Base-by-base conservation (phyloP, 2,888 invertebrate genomes). In the Plebejus melissa region DNA sequence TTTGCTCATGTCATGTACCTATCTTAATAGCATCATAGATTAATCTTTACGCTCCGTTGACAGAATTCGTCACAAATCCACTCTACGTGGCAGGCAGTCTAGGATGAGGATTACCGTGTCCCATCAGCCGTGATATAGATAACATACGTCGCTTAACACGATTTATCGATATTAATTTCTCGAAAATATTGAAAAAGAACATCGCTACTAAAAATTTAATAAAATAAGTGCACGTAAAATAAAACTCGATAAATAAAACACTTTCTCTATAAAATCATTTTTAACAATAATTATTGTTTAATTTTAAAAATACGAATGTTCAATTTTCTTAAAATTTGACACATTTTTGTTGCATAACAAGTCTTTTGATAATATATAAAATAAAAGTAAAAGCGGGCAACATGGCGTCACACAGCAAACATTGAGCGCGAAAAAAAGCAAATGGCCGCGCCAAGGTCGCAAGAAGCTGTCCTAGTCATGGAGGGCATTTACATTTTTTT, bases 391-490 rank as follows among this genome's bases (percentile, higher is more conserved):
- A 84, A 88, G 83, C 84, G 84, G 89, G 87, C 87, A 87, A 84
- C 86, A 85, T 84, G 88, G 87, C 88, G 86, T 86, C 87, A 85
- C 86, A 88, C 86, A 89, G 91, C 92, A 87, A 91, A 91, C 93
- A 92, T 90, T 91, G 91, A 90, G 89, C 85, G 88, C 90, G 90
- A 91, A 91, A 85, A 82, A 90, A 90, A 90, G 87, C 88, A 89
- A 89, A 92, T 90, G 91, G 91, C 90, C 88, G 88, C 84, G 79
- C 83, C 92, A 93, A 93, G 93, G 93, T 91, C 93, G 83, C 85
- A 86, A 89, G 90, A 91, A 90, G 92, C 90, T 91, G 93, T 92
- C 92, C 91, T 92, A 93, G 92, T 90, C 90, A 88, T 83, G 86
- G 90, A 91, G 90, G 89, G 90, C 90, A 88, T 90, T 90, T 88